Percentiles rank a stretch among this genome's conserved stretches.
phyloP scores from a whole-genome alignment of 2,888 invertebrate genomes.

The Bursaphelenchus okinawaensis region DNA sequence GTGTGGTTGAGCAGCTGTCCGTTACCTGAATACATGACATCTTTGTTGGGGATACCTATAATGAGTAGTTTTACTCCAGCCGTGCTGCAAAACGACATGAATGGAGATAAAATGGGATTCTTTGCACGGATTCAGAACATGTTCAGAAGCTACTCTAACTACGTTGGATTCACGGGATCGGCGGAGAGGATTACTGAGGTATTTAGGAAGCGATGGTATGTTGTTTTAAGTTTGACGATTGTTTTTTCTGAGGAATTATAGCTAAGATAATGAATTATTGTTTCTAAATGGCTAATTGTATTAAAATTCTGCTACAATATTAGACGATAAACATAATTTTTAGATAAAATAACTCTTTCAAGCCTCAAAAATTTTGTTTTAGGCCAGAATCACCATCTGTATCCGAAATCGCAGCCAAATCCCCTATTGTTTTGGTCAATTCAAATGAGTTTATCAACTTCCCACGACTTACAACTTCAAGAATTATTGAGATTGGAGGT shows the following conservation, averaged over 20 bases:
- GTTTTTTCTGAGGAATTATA: neutral
- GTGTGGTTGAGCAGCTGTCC: slow-evolving; percentile 35
- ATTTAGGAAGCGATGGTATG: neutral
- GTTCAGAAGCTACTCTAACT: neutral
- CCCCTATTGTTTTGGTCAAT: slow-evolving; percentile 38
- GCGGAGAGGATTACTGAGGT: neutral
- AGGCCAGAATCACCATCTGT: slow-evolving; percentile 35
- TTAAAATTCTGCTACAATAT: too few relatives aligned
- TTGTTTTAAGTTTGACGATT: neutral
- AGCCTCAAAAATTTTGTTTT: neutral
- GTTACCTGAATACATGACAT: neutral
- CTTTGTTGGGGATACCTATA: neutral
- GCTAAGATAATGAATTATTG: too few relatives aligned
- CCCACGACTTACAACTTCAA: slow-evolving; percentile 33
- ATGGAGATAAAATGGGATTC: slow-evolving; percentile 16
- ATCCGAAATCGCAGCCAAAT: slow-evolving; percentile 23
- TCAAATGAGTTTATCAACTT: slow-evolving; percentile 40
- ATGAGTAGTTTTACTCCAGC: neutral
- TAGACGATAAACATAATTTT: too few relatives aligned
- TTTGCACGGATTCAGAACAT: neutral
- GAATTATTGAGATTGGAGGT: slow-evolving; percentile 40
- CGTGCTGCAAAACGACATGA: slow-evolving; percentile 1
- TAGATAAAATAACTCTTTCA: too few relatives aligned
- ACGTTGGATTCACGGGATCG: neutral
- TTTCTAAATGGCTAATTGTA: too few relatives aligned